Evolutionary conservation across 2,113 vertebrate genomes (phyloP).

Genomic region (Alosa alosa): DNA sequence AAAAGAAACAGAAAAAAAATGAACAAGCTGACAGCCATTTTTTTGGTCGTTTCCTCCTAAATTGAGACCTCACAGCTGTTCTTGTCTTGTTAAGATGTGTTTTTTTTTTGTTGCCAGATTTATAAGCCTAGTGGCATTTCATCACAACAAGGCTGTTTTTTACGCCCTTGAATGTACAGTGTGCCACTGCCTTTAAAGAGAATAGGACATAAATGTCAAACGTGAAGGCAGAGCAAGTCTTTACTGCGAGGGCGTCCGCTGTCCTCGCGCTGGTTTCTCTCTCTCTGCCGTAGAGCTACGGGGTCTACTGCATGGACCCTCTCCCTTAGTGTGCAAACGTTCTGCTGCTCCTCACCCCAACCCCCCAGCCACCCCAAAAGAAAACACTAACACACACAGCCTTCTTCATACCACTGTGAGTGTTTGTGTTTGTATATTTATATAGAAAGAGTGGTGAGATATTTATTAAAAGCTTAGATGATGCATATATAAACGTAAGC

Average conservation of each 20-base stretch:
- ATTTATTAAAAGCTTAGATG: conserved; percentile 18
- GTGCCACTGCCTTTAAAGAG: conserved; percentile 65
- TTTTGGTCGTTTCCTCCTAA: background rate
- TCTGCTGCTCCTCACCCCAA: background rate
- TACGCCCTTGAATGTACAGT: conserved; percentile 74
- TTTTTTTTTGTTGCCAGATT: background rate
- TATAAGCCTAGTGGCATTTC: conserved; percentile 10
- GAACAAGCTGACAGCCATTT: conserved; percentile 10
- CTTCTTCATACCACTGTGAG: conserved; percentile 56
- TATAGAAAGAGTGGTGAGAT: conserved; percentile 9
- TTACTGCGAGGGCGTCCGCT: background rate
- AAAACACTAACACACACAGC: conserved; percentile 68
- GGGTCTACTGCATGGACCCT: background rate
- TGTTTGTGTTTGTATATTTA: conserved; percentile 34
- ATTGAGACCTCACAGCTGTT: background rate
- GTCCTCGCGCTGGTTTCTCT: background rate
- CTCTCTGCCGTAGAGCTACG: background rate
- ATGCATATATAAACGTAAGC: background rate
- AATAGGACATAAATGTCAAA: background rate
- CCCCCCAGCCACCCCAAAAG: conserved; percentile 43
- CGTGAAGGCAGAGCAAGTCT: background rate
- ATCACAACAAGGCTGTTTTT: conserved; percentile 55
- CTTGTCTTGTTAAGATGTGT: background rate
- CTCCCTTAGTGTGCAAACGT: background rate
- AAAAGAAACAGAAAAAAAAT: background rate